phyloP scores from a whole-genome alignment of 2,797 vertebrate species.

The Myotis pilosus region DNA sequence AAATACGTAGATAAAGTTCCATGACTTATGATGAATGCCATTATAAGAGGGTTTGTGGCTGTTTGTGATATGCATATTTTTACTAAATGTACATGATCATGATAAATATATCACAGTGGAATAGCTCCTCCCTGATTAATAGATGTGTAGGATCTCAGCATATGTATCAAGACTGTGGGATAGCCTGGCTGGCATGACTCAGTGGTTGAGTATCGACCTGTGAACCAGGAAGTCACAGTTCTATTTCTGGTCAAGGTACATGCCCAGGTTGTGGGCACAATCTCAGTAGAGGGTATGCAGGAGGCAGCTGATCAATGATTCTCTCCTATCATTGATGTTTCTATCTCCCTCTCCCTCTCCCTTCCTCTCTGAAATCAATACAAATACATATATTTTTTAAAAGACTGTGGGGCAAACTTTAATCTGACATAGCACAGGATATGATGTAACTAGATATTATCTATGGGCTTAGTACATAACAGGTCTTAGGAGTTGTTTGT shows the following conservation, averaged over 20 bases:
- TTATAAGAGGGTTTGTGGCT: neutral
- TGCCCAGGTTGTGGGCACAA: too few relatives aligned
- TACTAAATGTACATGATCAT: neutral
- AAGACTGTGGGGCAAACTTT: neutral
- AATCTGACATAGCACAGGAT: neutral
- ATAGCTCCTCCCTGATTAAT: neutral
- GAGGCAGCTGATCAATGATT: too few relatives aligned
- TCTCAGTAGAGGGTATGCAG: too few relatives aligned
- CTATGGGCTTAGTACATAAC: neutral
- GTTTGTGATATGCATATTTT: neutral
- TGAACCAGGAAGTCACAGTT: too few relatives aligned
- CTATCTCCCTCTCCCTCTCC: too few relatives aligned
- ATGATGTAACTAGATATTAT: neutral
- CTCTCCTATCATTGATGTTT: too few relatives aligned
- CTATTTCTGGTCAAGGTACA: too few relatives aligned
- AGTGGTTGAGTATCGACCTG: too few relatives aligned
- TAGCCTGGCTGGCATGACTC: too few relatives aligned
- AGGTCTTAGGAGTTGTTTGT: neutral
- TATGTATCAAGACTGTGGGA: neutral
- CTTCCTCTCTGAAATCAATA: too few relatives aligned
- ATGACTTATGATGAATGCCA: neutral
- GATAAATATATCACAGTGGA: neutral
- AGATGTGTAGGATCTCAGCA: neutral
- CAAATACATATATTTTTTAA: too few relatives aligned
- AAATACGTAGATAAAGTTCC: neutral